Evolutionary conservation across 2,113 vertebrate genomes (phyloP).

Genomic region (Elanus axillaris): DNA sequence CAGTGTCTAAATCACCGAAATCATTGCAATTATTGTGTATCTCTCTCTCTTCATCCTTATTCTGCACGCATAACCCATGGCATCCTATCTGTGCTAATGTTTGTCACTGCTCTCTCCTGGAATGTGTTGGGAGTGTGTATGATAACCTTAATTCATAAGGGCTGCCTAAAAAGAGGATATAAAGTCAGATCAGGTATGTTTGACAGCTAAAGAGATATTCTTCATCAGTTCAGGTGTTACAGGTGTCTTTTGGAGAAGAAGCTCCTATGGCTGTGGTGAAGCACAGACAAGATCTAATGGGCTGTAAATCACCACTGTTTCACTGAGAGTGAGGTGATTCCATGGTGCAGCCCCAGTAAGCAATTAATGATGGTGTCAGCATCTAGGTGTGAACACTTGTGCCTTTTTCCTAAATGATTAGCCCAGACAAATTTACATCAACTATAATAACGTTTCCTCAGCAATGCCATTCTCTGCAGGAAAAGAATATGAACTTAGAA

Average conservation of each 20-base stretch:
- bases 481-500: neutral
- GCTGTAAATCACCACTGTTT: neutral
- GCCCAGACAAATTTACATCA: neutral
- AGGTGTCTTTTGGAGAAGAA: neutral
- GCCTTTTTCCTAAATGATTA: neutral
- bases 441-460: neutral
- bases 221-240: neutral
- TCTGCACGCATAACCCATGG: neutral
- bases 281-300: neutral
- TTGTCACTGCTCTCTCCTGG: neutral
- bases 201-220: neutral
- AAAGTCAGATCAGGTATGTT: neutral
- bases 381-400: neutral
- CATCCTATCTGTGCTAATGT: neutral
- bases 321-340: neutral
- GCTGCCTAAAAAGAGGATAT: neutral
- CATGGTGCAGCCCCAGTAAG: neutral
- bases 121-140: neutral
- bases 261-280: neutral
- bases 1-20: neutral
- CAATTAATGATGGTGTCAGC: neutral
- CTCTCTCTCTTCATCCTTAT: neutral
- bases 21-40: neutral
- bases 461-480: neutral
- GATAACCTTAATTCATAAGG: neutral